These are phyloP conservation scores for Rhodophaea formosa DNA, from an alignment of 2,888 invertebrate species.

Conservation along the genomic window DNA sequence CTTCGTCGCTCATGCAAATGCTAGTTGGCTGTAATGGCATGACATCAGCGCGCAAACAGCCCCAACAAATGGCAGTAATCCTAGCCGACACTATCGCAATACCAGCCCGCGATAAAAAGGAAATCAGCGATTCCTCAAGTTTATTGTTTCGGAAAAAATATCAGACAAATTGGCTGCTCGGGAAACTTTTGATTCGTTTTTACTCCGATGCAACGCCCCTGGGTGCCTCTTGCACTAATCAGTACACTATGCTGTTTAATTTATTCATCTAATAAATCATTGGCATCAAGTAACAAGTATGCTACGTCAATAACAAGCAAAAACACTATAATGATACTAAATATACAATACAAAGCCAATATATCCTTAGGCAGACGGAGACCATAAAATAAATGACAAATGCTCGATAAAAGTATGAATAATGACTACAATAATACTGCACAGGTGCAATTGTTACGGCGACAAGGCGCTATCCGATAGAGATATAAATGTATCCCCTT, in stretches of 20 bases:
- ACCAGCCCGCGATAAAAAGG: neutral
- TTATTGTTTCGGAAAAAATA: neutral
- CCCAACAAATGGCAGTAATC: neutral
- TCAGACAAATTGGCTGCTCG: neutral
- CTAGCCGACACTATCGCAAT: neutral
- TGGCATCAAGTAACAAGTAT: neutral
- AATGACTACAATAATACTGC: too few species aligned
- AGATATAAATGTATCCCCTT: too few species aligned
- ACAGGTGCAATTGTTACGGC: too few species aligned
- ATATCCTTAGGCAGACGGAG: too few species aligned
- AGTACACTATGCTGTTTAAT: neutral
- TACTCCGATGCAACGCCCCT: too few species aligned
- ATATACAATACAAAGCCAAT: too few species aligned
- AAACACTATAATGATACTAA: neutral
- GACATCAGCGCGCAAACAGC: neutral
- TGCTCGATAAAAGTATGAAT: too few species aligned
- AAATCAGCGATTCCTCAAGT: neutral
- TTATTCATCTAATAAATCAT: neutral
- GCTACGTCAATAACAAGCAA: neutral
- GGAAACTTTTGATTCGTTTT: neutral
- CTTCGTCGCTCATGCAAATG: neutral
- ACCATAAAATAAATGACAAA: too few species aligned
- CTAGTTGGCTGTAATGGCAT: neutral
- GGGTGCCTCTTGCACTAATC: neutral
- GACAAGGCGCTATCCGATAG: too few species aligned